Conservation (phyloP, 1,140 invertebrate species). For the Diprion similis region DNA sequence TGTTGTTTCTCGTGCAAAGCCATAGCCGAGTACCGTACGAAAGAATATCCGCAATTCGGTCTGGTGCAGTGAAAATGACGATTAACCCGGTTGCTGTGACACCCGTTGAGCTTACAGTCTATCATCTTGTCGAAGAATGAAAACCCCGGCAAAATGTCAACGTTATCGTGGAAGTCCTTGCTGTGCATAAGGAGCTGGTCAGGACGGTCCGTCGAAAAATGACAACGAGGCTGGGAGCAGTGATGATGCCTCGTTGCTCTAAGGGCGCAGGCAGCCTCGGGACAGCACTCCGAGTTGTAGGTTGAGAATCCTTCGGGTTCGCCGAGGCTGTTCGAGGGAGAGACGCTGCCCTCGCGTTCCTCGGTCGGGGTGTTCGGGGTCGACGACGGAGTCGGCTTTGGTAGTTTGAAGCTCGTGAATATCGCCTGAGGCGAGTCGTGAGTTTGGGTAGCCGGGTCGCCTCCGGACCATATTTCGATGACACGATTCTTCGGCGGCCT, state of each 20-base stretch:
- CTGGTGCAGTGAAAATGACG: slow-evolving; percentile 81
- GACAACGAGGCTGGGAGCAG: slow-evolving; percentile 75
- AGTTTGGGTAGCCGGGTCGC: slow-evolving; percentile 61
- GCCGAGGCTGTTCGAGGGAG: slow-evolving; percentile 50
- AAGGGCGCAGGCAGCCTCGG: slow-evolving; percentile 69
- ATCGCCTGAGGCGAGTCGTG: slow-evolving; percentile 85
- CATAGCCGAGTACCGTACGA: slow-evolving; percentile 79
- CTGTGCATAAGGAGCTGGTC: slow-evolving; percentile 76
- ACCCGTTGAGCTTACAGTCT: slow-evolving; percentile 75
- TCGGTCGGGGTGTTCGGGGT: slow-evolving; percentile 54
- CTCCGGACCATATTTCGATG: slow-evolving; percentile 88
- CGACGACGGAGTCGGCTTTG: slow-evolving; percentile 69
- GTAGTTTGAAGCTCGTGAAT: slow-evolving; percentile 91
- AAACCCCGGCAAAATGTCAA: slow-evolving; percentile 82
- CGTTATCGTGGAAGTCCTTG: slow-evolving; percentile 83
- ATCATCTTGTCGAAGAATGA: slow-evolving; percentile 82
- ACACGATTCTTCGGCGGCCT: slow-evolving; percentile 91
- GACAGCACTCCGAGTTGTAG: slow-evolving; percentile 68
- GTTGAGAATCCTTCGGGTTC: slow-evolving; percentile 66
- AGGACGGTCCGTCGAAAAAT: slow-evolving; percentile 71
- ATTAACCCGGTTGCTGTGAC: slow-evolving; percentile 75
- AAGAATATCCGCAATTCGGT: slow-evolving; percentile 77
- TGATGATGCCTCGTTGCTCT: slow-evolving; percentile 71
- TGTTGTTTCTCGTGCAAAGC: slow-evolving; percentile 74
- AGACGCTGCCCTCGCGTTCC: slow-evolving; percentile 59